Conservation (phyloP, 2,113 vertebrate genomes). For the Stictonetta naevosa region DNA sequence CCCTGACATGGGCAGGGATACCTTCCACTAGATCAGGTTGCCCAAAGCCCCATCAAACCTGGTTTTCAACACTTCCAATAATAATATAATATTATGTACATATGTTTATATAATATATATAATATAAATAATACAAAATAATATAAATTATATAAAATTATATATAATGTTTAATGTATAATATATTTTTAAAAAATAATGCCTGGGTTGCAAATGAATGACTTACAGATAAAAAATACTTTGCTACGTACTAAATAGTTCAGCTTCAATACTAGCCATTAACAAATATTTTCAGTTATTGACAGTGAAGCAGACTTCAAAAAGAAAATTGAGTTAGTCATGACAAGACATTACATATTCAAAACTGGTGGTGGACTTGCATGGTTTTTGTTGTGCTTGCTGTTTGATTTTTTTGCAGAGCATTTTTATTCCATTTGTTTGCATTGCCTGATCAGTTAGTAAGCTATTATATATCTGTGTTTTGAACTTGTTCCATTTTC, state of each 20-base stretch:
- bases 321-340: neutral
- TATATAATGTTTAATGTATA: neutral
- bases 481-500: neutral
- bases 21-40: no score
- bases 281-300: neutral
- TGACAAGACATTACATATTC: neutral
- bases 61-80: neutral
- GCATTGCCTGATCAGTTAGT: neutral
- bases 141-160: neutral
- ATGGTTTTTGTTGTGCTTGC: neutral
- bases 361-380: neutral
- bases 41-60: no score
- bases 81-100: neutral
- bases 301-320: neutral
- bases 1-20: no score
- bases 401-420: neutral
- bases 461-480: neutral
- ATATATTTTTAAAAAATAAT: neutral
- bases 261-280: neutral
- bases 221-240: neutral
- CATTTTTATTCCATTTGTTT: neutral
- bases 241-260: neutral
- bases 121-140: neutral
- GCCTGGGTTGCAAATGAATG: neutral
- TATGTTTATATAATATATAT: neutral